Evolutionary conservation across 2,888 invertebrate species (phyloP).

Genomic region (Ochlodes sylvanus): DNA sequence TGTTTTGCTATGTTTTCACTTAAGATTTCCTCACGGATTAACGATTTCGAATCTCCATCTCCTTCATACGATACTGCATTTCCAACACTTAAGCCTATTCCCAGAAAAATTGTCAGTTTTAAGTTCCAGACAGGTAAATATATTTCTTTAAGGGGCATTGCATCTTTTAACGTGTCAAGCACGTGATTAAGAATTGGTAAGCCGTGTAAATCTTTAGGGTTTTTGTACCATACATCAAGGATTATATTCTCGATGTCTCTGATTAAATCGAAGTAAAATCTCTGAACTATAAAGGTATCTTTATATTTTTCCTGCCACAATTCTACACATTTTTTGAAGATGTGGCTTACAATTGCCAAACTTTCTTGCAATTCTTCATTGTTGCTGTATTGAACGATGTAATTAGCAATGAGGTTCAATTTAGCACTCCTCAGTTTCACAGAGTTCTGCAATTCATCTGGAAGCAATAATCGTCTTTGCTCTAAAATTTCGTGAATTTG

Average conservation of each 20-base stretch:
- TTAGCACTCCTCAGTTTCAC: slow-evolving; percentile 45
- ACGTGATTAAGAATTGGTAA: slow-evolving; percentile 24
- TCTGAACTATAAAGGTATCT: not conserved
- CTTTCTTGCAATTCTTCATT: slow-evolving; percentile 30
- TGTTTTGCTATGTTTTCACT: slow-evolving; percentile 8
- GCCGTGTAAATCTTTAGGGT: not conserved
- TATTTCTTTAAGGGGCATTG: slow-evolving; percentile 25
- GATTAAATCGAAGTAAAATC: slow-evolving; percentile 23
- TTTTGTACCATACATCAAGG: not conserved
- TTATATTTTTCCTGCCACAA: slow-evolving; percentile 16
- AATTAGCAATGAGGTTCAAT: slow-evolving; percentile 48
- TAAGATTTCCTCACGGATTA: slow-evolving; percentile 8
- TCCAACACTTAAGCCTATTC: not conserved
- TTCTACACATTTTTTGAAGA: slow-evolving; percentile 10
- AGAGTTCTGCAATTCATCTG: slow-evolving; percentile 30
- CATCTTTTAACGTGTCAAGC: slow-evolving; percentile 1
- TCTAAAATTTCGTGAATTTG: slow-evolving; percentile 50
- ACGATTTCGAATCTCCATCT: not conserved
- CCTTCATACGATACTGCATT: not conserved
- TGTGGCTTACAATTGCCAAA: slow-evolving; percentile 4
- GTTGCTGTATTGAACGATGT: slow-evolving; percentile 35
- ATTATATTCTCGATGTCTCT: slow-evolving; percentile 2
- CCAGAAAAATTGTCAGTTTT: slow-evolving; percentile 1
- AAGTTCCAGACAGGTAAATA: slow-evolving; percentile 28
- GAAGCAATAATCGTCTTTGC: slow-evolving; percentile 40